phyloP scores from a whole-genome alignment of 2,888 invertebrate genomes.

The Drosophila villosipedis region DNA sequence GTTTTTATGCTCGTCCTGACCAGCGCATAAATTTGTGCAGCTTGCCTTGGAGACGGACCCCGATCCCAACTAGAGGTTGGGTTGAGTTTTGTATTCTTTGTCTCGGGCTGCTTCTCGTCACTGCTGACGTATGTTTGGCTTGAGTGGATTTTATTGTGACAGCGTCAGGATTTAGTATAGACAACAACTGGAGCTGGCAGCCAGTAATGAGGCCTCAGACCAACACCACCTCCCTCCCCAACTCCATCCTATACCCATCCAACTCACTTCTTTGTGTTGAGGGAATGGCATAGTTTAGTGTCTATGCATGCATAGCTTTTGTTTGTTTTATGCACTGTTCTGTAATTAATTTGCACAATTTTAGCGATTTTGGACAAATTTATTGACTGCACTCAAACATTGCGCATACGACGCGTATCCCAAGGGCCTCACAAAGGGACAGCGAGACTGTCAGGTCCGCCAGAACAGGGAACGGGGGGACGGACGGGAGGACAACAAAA shows the following conservation, averaged over 20 bases:
- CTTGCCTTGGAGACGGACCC: constrained; percentile 49
- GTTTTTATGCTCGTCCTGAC: constrained; percentile 37
- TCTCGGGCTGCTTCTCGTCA: constrained; percentile 60
- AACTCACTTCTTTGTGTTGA: not conserved
- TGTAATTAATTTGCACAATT: constrained; percentile 65
- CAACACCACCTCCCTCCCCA: not conserved
- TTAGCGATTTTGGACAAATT: constrained; percentile 57
- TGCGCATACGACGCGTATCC: constrained; percentile 71
- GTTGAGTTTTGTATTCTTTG: constrained; percentile 32
- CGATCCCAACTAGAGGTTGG: constrained; percentile 15
- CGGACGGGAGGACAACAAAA: constrained; percentile 36
- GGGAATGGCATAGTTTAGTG: constrained; percentile 43
- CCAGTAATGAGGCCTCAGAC: constrained; percentile 66
- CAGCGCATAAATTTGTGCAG: constrained; percentile 73
- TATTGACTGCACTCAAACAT: constrained; percentile 67
- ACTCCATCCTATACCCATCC: not conserved
- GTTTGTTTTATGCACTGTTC: constrained; percentile 57
- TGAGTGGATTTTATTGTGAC: constrained; percentile 82
- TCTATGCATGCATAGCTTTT: constrained; percentile 15
- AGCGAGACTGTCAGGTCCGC: not conserved
- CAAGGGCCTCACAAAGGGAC: constrained; percentile 40
- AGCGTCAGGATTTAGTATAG: constrained; percentile 74
- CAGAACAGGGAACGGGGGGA: not conserved
- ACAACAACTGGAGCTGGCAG: constrained; percentile 74
- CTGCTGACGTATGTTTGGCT: constrained; percentile 79